Base-by-base conservation (phyloP, 2,113 vertebrate species). In the Elachura formosa region DNA sequence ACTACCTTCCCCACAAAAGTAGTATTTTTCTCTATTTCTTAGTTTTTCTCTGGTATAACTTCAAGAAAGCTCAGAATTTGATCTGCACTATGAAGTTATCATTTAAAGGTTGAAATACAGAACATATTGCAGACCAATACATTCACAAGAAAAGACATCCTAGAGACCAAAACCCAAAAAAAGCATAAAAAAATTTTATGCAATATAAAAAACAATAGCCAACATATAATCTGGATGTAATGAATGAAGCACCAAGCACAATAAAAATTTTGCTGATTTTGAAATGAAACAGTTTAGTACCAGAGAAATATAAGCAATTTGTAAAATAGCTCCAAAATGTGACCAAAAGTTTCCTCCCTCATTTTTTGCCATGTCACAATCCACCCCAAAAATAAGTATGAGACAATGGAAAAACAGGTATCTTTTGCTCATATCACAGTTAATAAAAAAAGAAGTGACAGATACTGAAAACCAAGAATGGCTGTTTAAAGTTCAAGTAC, bases 131-230 rank as follows among this genome's bases (percentile, higher is more conserved):
- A 78, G 18, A 89, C n/a, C n/a, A 48, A 66, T 21, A 68, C 13
- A 80, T 25, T 31, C 68, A 87, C 23, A 85, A 69, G 5, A 74
- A 87, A 95, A 87, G 41, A 62, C 3, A 71, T 86, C 43, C 73
- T 24, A 51, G 45, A 86, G 13, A 49, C 5, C 15, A 87, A 34
- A 75, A 72, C 24, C 5, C 36, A 77, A 89, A 54, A 91, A 95
- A 87, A 36, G 4, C 15, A 62, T 61, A 38, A 46, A 71, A 69
- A 43, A 5, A 8, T 76, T 92, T 79, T 73, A 93, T 36, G 62
- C 31, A 28, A 72, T 74, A 48, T 63, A 90, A 91, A 96, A 96
- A 90, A 87, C 71, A 91, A 85, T 89, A 95, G 84, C 28, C 43
- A 75, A 55, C 54, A 80, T 14, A 72, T 83, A 83, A 95, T 86